Conservation (phyloP, 2,888 invertebrate species). For the Brenthis ino region DNA sequence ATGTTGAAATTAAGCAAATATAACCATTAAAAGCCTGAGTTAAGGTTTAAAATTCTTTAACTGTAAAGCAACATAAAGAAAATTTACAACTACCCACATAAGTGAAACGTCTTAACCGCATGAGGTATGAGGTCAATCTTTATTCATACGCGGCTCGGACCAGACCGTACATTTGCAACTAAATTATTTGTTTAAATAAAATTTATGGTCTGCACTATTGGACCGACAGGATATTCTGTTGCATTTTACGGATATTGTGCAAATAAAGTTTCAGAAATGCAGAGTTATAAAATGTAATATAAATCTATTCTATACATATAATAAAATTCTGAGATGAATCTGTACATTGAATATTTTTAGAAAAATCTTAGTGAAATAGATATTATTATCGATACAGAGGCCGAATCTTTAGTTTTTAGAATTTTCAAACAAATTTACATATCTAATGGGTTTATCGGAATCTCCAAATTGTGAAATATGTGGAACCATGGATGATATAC, state of each 20-base stretch:
- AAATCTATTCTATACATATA: no score
- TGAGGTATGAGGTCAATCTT: slow-evolving; percentile 68
- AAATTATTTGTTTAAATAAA: slow-evolving; percentile 64
- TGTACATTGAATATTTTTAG: no score
- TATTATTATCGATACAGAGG: no score
- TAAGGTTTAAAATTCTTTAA: slow-evolving; percentile 29
- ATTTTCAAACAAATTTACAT: no score
- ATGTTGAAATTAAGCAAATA: neutral
- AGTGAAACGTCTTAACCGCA: slow-evolving; percentile 65
- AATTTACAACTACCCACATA: slow-evolving; percentile 71
- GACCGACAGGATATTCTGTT: slow-evolving; percentile 2
- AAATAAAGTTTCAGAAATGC: no score
- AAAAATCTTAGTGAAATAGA: no score
- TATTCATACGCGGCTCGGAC: slow-evolving; percentile 58
- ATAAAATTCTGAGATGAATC: no score
- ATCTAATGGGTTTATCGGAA: no score
- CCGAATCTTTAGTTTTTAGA: no score
- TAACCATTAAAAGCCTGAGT: neutral
- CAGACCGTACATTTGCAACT: slow-evolving; percentile 47
- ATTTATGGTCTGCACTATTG: slow-evolving; percentile 42
- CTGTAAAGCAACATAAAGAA: slow-evolving; percentile 44
- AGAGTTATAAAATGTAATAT: no score
- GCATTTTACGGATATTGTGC: neutral
- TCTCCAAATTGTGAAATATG: no score
- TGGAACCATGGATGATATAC: no score